Percentiles rank a stretch among this genome's conserved stretches.
Conservation (phyloP, 1,140 invertebrate genomes). For the Drosophila leontia region DNA sequence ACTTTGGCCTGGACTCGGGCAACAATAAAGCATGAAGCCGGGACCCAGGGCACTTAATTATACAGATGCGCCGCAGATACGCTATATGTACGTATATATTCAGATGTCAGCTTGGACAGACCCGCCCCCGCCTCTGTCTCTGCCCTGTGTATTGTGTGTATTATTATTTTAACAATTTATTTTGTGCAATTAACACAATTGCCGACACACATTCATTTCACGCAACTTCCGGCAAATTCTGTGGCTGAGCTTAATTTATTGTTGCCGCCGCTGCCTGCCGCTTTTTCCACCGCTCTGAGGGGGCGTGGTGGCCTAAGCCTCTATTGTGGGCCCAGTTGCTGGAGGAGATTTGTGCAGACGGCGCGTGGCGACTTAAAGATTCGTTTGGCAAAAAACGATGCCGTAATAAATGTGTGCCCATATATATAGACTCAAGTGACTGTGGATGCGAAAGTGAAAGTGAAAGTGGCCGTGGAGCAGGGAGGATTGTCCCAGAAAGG, state of each 20-base stretch:
- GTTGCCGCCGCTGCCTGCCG: conserved; percentile 14
- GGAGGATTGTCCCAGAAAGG: conserved; percentile 36
- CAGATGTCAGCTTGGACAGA: conserved; percentile 48
- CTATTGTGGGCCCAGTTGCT: conserved; percentile 32
- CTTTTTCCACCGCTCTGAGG: neutral
- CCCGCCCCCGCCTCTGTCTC: neutral
- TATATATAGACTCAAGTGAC: conserved; percentile 56
- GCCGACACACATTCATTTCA: conserved; percentile 80
- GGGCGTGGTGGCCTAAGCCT: conserved; percentile 52
- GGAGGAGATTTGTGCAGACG: conserved; percentile 70
- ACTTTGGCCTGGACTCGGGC: conserved; percentile 28
- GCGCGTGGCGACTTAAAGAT: conserved; percentile 77
- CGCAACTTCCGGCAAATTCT: conserved; percentile 70
- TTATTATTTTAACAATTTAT: conserved; percentile 84
- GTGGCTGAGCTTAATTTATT: conserved; percentile 80
- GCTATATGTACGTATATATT: conserved; percentile 21
- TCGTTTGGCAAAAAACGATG: conserved; percentile 72
- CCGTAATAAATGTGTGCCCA: conserved; percentile 65
- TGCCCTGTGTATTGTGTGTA: conserved; percentile 56
- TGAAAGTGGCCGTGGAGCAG: conserved; percentile 2
- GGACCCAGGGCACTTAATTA: conserved; percentile 52
- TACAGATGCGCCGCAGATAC: conserved; percentile 33
- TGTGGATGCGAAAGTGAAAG: conserved; percentile 6
- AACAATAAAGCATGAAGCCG: conserved; percentile 43
- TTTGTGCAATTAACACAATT: conserved; percentile 83